Evolutionary conservation across 2,888 invertebrate genomes (phyloP), one percentile per base, ranked within the genome.

Genomic region (Platycnemis pennipes): DNA sequence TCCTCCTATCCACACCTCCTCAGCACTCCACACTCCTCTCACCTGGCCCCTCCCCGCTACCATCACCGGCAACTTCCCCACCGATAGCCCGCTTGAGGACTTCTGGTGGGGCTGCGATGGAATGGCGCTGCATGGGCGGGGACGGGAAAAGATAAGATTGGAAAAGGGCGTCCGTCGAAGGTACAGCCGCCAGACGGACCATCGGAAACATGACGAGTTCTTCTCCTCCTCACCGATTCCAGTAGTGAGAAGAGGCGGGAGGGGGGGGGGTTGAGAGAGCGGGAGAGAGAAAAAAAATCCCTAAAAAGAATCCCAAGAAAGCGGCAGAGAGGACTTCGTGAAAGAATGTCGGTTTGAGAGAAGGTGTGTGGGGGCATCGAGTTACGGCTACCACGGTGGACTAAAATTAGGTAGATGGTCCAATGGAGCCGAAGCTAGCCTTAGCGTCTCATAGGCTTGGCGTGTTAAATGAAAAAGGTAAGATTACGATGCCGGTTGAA

Each of bases 271-370:
- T 5, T 63, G n/a, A 63, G 63, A 26, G 26, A 26, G 16, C 31
- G 11, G 13, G 37, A 77, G 31, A 69, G 31, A 69, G 7, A 77
- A 77, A 77, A 77, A 77, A 77, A 4, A 11, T 3, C 5, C 31
- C 11, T 31, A 77, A 91, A 63, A 91, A 63, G 91, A 69, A 42
- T 42, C 63, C 44, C 13, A 91, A 63, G 91, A 91, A 45, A 56
- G 56, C 91, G n/a, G 63, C 45, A n/a, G 37, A 56, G 89, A 31
- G 49, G 37, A 56, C 42, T 2, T 77, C 31, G 77, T 77, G 77
- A 77, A 77, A 77, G 77, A 77, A 91, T 56, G 53, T 26, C 56
- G 63, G 89, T 5, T 77, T 31, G 77, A 77, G 77, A 0, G 26
- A 19, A n/a, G n/a, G 2, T 49, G 88, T 16, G 44, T n/a, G 3